Evolutionary conservation across 2,888 invertebrate species (phyloP), one percentile per base, ranked within the genome.

Genomic region (Furcula furcula): DNA sequence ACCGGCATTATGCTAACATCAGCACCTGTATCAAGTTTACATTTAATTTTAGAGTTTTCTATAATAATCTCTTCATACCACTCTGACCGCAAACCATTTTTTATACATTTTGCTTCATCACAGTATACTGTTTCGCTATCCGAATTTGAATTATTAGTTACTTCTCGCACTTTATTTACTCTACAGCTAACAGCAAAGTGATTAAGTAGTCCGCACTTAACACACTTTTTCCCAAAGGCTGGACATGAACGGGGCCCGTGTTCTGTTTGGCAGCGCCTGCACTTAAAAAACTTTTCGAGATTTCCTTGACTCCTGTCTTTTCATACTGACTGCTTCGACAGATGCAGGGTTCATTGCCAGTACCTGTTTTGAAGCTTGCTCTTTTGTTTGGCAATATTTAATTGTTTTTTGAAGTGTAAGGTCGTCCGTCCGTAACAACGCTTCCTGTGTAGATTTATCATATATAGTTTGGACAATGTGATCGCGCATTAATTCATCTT

Each of bases 1-100:
- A 5, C 28, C 5, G 43, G 36, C 46, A 46, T 37, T 7, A 45
- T 29, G 28, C 41, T 46, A 0, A 46, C 30, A 20, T 46, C 46
- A 3, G 41, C 41, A 20, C 46, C 46, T 6, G 36, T 42, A 18
- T 46, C 42, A n/a, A 42, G 27, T 15, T 33, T 36, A 20, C 40
- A 45, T n/a, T 29, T 23, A n/a, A 45, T 7, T 6, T 11, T 25
- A 6, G 9, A 4, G 3, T 33, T 27, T 14, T 33, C 26, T 7
- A 27, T 26, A 7, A 1, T 1, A 12, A 27, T 14, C 1, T 10
- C 2, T 4, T 15, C 14, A 1, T 3, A n/a, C 27, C 27, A 27
- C 11, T 26, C 13, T 6, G 12, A n/a, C 2, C 14, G 3, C 7
- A 6, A 13, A 5, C n/a, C 6, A 1, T 23, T 23, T 3, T 11